Percentiles rank a stretch among this genome's conserved stretches.
Evolutionary conservation across 2,888 invertebrate species (phyloP).

Genomic region (Rhimphoctona megacephalus): DNA sequence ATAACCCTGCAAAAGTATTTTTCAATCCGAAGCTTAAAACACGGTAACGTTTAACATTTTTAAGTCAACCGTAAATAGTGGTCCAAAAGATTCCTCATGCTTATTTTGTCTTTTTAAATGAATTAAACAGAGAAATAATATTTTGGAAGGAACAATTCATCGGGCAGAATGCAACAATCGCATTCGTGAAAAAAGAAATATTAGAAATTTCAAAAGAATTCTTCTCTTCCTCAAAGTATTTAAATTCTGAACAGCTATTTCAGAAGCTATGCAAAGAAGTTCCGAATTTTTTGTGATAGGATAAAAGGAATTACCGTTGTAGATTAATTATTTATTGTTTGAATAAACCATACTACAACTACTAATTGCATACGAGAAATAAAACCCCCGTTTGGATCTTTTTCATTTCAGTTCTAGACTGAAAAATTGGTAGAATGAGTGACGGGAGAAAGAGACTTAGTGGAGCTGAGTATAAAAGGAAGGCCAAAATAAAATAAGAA

Average conservation of each 20-base stretch:
- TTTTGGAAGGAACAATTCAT: too few relatives aligned
- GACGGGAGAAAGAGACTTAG: too few relatives aligned
- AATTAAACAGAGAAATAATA: slow-evolving; percentile 10
- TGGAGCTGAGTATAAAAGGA: slow-evolving; percentile 61
- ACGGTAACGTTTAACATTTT: slow-evolving; percentile 16
- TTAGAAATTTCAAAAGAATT: too few relatives aligned
- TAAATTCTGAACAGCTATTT: background rate
- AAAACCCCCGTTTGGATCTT: slow-evolving; percentile 42
- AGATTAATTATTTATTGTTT: background rate
- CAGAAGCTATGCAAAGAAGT: background rate
- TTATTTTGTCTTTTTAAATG: slow-evolving; percentile 20
- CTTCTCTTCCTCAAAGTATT: too few relatives aligned
- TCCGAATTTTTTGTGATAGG: slow-evolving; percentile 2
- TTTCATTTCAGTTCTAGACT: too few relatives aligned
- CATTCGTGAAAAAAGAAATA: too few relatives aligned
- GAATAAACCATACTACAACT: slow-evolving; percentile 6
- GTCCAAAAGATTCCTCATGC: slow-evolving; percentile 1
- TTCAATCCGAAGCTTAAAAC: slow-evolving; percentile 8
- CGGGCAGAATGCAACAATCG: background rate
- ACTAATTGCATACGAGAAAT: slow-evolving; percentile 48
- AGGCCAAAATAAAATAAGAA: slow-evolving; percentile 58
- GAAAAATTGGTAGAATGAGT: too few relatives aligned
- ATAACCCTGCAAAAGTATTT: slow-evolving; percentile 11
- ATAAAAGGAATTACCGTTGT: background rate
- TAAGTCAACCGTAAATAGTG: background rate